Evolutionary conservation across 2,113 vertebrate species (phyloP), one percentile per base, ranked within the genome.

Genomic region (Corythaeola cristata): DNA sequence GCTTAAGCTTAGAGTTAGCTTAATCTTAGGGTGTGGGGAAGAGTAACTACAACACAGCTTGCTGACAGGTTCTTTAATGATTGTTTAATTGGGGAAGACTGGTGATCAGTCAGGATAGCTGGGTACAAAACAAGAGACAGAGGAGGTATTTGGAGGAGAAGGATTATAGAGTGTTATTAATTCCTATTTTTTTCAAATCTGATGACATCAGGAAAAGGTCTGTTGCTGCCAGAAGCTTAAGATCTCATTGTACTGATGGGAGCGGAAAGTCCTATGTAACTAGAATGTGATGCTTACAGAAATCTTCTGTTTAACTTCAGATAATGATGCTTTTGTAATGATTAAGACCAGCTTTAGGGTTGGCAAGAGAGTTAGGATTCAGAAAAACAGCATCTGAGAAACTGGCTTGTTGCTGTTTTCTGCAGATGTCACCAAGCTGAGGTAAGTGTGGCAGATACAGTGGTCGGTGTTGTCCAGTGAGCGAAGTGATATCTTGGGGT

Each of bases 271-370:
- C 16, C 30, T 55, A 23, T 0, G 0, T 84, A 86, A 73, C 22
- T 17, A 44, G 81, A 93, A 72, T 30, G 45, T 2, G 2, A 35
- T 45, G 44, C 24, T 68, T 64, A 55, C 39, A 50, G 45, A 80
- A 87, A 59, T 37, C 20, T 37, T 66, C 33, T 82, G 49, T 78
- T 95, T 89, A 79, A 63, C n/a, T 82, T 89, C 49, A 72, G 26
- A 75, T 63, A 78, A 68, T 72, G 15, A 28, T 68, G 32, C 23
- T 91, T 72, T 88, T 82, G 6, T 72, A 85, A 85, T 24, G 33
- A 88, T 60, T 82, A 64, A 88, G 53, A 53, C 14, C 35, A 64
- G 35, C 21, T 89, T 91, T 63, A 78, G 12, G 21, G 17, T 4
- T 82, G 35, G 16, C 52, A 75, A 52, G 49, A 77, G 64, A n/a